phyloP scores from a whole-genome alignment of 2,797 vertebrate species.

The Rachycentron canadum region DNA sequence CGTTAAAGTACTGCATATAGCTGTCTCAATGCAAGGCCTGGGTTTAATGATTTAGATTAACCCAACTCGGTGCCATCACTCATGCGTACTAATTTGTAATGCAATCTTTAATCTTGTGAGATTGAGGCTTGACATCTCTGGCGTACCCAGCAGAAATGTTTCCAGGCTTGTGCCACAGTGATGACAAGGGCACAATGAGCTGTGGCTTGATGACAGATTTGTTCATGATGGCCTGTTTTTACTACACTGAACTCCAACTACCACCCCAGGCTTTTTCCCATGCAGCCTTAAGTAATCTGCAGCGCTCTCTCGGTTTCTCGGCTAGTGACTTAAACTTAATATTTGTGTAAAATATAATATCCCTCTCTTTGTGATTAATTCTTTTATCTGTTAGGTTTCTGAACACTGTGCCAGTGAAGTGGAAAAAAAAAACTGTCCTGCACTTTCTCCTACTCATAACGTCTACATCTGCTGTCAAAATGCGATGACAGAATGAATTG shows the following conservation, averaged over 20 bases:
- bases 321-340: conserved; percentile 42
- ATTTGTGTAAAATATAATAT: conserved; percentile 42
- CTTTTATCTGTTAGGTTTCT: conserved; percentile 35
- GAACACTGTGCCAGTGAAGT: conserved; percentile 27
- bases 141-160: conserved; percentile 67
- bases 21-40: conserved; percentile 53
- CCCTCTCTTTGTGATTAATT: conserved; percentile 47
- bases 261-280: conserved; percentile 45
- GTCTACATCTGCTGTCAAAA: conserved; percentile 49
- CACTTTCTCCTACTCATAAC: conserved; percentile 45
- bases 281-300: conserved; percentile 56
- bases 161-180: conserved; percentile 57
- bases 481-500: conserved; percentile 39
- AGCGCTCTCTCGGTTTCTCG: conserved; percentile 26
- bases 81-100: conserved; percentile 71
- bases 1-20: conserved; percentile 58
- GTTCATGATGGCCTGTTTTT: conserved; percentile 56
- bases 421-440: conserved; percentile 13
- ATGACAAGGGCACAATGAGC: conserved; percentile 66
- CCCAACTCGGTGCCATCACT: conserved; percentile 56
- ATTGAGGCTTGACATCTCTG: conserved; percentile 70
- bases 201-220: conserved; percentile 67
- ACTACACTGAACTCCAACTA: conserved; percentile 55
- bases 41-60: conserved; percentile 73
- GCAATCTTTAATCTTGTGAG: conserved; percentile 77